Evolutionary conservation across 1,140 invertebrate genomes (phyloP).

Genomic region (Holotrichia oblita): DNA sequence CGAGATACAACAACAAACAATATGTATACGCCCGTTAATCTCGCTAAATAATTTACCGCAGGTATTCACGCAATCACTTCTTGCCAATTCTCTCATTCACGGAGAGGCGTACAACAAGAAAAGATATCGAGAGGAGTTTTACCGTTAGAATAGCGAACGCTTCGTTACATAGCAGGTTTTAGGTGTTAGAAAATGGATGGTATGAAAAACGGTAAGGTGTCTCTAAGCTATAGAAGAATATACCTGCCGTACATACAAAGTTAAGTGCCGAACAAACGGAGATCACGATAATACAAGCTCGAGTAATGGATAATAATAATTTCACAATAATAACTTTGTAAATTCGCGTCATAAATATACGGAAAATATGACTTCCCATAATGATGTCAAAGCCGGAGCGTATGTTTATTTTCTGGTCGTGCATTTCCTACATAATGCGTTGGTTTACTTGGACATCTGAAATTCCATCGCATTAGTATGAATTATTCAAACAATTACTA

Average conservation of each 20-base stretch:
- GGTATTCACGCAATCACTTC: conserved; percentile 33
- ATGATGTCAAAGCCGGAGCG: conserved; percentile 24
- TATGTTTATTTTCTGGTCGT: conserved; percentile 19
- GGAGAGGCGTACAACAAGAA: neutral
- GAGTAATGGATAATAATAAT: conserved; percentile 29
- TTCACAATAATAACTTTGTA: conserved; percentile 30
- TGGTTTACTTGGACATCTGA: conserved; percentile 32
- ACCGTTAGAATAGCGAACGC: conserved; percentile 24
- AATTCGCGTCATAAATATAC: conserved; percentile 25
- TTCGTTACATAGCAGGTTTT: conserved; percentile 11
- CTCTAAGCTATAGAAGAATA: too few relatives aligned
- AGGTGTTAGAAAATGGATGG: neutral
- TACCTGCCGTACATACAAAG: neutral
- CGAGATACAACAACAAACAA: conserved; percentile 30
- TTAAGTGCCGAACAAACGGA: conserved; percentile 8
- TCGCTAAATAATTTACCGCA: conserved; percentile 34
- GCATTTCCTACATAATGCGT: conserved; percentile 13
- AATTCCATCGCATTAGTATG: conserved; percentile 50
- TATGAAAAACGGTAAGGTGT: neutral
- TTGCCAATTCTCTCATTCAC: conserved; percentile 17
- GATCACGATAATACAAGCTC: conserved; percentile 17
- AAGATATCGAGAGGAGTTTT: conserved; percentile 20
- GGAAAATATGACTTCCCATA: conserved; percentile 10
- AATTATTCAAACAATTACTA: conserved; percentile 59
- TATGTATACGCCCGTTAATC: conserved; percentile 24